Evolutionary conservation across 30 jellyfish, hydroid and myxozoan species (phyloP), one percentile per base, ranked within the genome.

Genomic region (Clytia hemisphaerica): DNA sequence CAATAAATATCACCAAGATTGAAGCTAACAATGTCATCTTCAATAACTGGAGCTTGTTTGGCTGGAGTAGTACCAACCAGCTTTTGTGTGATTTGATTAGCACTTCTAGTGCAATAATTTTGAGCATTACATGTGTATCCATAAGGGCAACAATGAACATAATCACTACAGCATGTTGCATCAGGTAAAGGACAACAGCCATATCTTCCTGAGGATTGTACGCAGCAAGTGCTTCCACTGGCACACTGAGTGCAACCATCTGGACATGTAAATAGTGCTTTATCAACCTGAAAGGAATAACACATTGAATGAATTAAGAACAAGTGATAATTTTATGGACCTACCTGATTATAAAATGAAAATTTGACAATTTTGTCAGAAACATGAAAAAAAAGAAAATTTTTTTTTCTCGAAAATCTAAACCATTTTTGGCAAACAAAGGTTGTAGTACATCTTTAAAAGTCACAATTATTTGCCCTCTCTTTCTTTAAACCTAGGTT

Each of bases 101-200:
- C 42, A 30, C 34, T 73, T 18, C 51, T 76, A 36, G 16, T 40
- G 18, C 32, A 21, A 44, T 77, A 74, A 38, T 27, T 31, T 0
- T 61, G 34, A 15, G 31, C 14, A 49, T 74, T 77, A 59, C 86
- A 74, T 16, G 68, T 58, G 22, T 30, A 51, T n/a, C 86, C 78
- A 42, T 48, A 22, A 0, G 86, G 86, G 38, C 86, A 74, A 33
- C 86, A 74, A 34, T 74, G 86, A 25, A 25, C 28, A 9, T 76
- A 44, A 34, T 65, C 90, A 10, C 75, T 14, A 58, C 90, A 76
- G 38, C 79, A 76, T 24, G 64, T 75, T 6, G 90, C 90, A 24
- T 49, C 64, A n/a, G 74, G 40, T 27, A 58, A 76, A 16, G 90
- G 90, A 51, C 90, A 76, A 36, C 90, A 76, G 24, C 90, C 80